Conservation (phyloP, 1,140 invertebrate genomes). For the Drosophila sechellia region DNA sequence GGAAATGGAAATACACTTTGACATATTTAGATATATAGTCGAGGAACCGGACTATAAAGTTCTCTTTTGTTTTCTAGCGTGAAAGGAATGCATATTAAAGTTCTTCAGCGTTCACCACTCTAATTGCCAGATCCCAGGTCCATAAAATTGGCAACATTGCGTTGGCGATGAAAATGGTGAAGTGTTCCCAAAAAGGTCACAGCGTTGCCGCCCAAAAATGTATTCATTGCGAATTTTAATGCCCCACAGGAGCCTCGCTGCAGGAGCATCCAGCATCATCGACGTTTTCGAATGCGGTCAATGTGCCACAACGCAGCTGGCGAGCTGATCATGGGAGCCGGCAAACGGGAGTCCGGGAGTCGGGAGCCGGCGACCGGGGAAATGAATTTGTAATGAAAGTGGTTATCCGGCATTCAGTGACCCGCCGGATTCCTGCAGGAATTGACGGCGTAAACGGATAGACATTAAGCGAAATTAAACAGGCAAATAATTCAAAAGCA, state of each 20-base stretch:
- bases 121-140: constrained; percentile 42
- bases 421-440: constrained; percentile 1
- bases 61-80: constrained; percentile 19
- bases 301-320: constrained; percentile 58
- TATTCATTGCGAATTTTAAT: constrained; percentile 79
- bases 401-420: constrained; percentile 47
- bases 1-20: too few relatives aligned
- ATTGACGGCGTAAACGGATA: constrained; percentile 19
- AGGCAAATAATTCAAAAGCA: constrained; percentile 52
- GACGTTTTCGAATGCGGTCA: constrained; percentile 70
- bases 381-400: constrained; percentile 78
- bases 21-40: too few relatives aligned
- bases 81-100: constrained; percentile 22
- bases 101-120: constrained; percentile 28
- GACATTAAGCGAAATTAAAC: constrained; percentile 53
- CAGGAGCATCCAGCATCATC: constrained; percentile 26
- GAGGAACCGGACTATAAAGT: too few relatives aligned
- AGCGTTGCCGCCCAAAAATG: constrained; percentile 38
- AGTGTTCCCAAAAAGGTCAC: constrained; percentile 37
- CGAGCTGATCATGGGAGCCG: constrained; percentile 24
- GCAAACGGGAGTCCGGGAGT: constrained; percentile 18
- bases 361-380: constrained; percentile 43
- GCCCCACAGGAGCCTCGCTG: constrained; percentile 16
- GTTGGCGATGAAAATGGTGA: constrained; percentile 36
- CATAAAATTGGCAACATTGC: constrained; percentile 24